Conservation (phyloP, 2,797 vertebrate species). For the Enteromius thamalakanensis region DNA sequence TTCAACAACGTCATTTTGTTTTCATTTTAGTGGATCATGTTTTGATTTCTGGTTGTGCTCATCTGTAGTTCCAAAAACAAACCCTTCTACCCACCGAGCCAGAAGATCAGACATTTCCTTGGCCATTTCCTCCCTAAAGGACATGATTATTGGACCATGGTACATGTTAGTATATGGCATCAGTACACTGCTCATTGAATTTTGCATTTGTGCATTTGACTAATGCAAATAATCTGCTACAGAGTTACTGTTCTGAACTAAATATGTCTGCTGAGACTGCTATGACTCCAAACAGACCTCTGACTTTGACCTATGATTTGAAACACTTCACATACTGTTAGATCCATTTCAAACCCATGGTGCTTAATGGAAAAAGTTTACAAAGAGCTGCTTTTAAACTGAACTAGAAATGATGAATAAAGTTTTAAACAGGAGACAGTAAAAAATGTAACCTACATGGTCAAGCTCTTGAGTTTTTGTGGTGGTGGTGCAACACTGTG, state of each 20-base stretch:
- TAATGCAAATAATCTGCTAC: neutral
- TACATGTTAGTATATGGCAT: conserved; percentile 19
- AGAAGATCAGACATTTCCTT: conserved; percentile 93
- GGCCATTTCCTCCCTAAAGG: conserved; percentile 94
- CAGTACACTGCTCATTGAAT: neutral
- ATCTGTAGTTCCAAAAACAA: neutral
- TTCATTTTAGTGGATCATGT: neutral
- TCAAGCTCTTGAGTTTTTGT: conserved; percentile 79
- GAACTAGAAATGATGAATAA: neutral
- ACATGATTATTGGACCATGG: conserved; percentile 65
- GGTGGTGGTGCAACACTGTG: conserved; percentile 78
- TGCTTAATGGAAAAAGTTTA: neutral
- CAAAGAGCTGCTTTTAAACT: neutral
- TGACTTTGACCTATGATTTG: neutral
- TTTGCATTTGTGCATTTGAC: neutral
- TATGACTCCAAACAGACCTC: neutral
- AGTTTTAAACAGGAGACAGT: conserved; percentile 49
- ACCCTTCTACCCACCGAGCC: conserved; percentile 83
- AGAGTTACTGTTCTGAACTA: neutral
- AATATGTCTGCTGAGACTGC: neutral
- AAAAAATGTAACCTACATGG: conserved; percentile 85
- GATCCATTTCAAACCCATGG: neutral
- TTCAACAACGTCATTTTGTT: neutral
- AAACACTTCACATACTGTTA: neutral
- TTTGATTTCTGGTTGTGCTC: neutral